A percentile compares a stretch with the other conserved stretches of the same genome.
Evolutionary conservation across 2,888 invertebrate genomes (phyloP).

Genomic region (Caradrina clavipalpis): DNA sequence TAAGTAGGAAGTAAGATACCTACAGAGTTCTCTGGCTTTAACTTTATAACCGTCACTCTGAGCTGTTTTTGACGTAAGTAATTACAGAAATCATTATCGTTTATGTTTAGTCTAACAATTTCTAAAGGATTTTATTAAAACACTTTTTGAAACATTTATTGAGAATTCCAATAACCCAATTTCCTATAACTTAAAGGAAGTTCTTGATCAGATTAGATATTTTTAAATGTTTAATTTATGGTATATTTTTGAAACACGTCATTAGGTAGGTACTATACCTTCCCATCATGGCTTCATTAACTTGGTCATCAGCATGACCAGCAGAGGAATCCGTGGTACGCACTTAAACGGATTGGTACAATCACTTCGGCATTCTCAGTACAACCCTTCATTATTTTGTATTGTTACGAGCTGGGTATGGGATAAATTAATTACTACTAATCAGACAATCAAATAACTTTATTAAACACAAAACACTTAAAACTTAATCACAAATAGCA

Average conservation of each 20-base stretch:
- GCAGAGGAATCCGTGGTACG: too few species aligned
- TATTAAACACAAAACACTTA: too few species aligned
- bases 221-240: background rate
- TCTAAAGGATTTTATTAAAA: slow-evolving; percentile 28
- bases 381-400: too few species aligned
- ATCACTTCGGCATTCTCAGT: too few species aligned
- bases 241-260: background rate
- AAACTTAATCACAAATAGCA: too few species aligned
- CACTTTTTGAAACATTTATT: slow-evolving; percentile 26
- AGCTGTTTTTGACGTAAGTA: slow-evolving; percentile 51
- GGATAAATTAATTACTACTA: too few species aligned
- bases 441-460: too few species aligned
- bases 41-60: background rate
- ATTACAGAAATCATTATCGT: slow-evolving; percentile 52
- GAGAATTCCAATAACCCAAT: slow-evolving; percentile 10
- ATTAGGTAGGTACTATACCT: background rate
- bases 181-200: background rate
- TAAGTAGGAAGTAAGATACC: background rate
- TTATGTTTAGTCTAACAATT: slow-evolving; percentile 7
- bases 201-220: background rate
- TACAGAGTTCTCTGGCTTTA: background rate
- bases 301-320: too few species aligned
- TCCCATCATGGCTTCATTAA: too few species aligned
- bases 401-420: too few species aligned
- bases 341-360: too few species aligned